Evolutionary conservation across 2,888 invertebrate species (phyloP), one percentile per base, ranked within the genome.

Genomic region (Ligdia adustata): DNA sequence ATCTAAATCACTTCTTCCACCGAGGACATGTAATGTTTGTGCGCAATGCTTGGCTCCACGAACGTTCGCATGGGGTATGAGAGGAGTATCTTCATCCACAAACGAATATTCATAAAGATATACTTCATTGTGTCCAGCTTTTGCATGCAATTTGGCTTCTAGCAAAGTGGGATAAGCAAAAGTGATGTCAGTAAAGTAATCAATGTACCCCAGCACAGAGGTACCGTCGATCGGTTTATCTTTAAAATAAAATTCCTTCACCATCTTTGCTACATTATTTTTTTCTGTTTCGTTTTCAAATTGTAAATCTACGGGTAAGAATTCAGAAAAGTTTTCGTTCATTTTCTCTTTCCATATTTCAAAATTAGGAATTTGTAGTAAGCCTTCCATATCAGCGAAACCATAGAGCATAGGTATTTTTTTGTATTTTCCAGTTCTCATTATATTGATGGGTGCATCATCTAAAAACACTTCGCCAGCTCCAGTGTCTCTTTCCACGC

Each of bases 181-280:
- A 7, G 54, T 12, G 0, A 66, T 38, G 89, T 93, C 89, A 1
- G 74, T 57, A 28, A 70, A 76, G 31, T 62, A 82, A 44, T 81
- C 58, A 0, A 80, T 54, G 28, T 62, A 82, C 1, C 38, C 38
- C n/a, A 72, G 49, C 38, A 78, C 47, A 15, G 57, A 69, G 0
- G 67, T 55, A 3, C 64, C 56, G 1, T 33, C 55, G 0, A 82
- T 49, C 0, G 60, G 45, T 13, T 72, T 50, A 1, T 69, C 48
- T 2, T 72, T 77, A 55, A 79, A 80, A 50, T 75, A 78, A 54
- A 68, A 75, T n/a, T 64, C 15, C 38, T 75, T 81, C 0, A 81
- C 43, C 15, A 29, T 13, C n/a, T 60, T 26, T 0, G 71, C 71
- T 0, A 80, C 62, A 20, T 54, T 9, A 48, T 72, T 58, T 56